phyloP scores from a whole-genome alignment of 2,797 vertebrate species.

The Lithobates pipiens region DNA sequence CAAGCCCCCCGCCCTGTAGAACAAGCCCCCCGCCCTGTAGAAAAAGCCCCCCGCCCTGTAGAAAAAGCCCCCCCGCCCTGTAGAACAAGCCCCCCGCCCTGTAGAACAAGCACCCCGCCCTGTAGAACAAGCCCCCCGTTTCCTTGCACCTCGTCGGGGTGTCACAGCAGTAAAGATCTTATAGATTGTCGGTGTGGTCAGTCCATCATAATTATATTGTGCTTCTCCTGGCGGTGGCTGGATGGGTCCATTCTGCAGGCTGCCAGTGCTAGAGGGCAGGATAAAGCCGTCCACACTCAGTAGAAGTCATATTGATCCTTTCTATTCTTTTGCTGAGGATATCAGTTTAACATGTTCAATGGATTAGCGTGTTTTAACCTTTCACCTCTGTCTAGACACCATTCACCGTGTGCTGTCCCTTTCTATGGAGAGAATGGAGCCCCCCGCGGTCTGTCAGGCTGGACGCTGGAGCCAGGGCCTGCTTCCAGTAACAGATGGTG shows the following conservation, averaged over 20 bases:
- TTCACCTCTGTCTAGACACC: slow-evolving; percentile 75
- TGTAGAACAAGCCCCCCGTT: too few relatives aligned
- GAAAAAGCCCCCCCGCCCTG: too few relatives aligned
- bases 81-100: rapidly evolving
- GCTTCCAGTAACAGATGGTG: slow-evolving; percentile 74
- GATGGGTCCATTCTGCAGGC: not conserved
- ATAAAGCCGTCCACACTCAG: slow-evolving; percentile 47
- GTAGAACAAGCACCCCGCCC: too few relatives aligned
- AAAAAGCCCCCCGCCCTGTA: too few relatives aligned
- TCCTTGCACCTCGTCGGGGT: too few relatives aligned
- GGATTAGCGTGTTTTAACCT: slow-evolving; percentile 73
- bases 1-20: too few relatives aligned
- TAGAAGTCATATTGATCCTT: slow-evolving; percentile 66
- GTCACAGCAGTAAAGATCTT: too few relatives aligned
- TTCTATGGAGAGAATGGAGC: slow-evolving; percentile 68
- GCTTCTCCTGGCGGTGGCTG: not conserved
- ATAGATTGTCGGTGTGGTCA: too few relatives aligned
- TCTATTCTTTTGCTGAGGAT: slow-evolving; percentile 68
- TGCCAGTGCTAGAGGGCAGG: not conserved
- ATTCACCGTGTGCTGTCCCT: slow-evolving; percentile 67
- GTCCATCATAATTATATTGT: too few relatives aligned
- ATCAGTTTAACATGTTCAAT: slow-evolving; percentile 68
- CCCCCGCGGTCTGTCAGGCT: slow-evolving; percentile 68
- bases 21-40: rapidly evolving
- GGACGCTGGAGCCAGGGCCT: slow-evolving; percentile 67